phyloP scores from a whole-genome alignment of 2,888 invertebrate genomes.

The Ectemnius lituratus region DNA sequence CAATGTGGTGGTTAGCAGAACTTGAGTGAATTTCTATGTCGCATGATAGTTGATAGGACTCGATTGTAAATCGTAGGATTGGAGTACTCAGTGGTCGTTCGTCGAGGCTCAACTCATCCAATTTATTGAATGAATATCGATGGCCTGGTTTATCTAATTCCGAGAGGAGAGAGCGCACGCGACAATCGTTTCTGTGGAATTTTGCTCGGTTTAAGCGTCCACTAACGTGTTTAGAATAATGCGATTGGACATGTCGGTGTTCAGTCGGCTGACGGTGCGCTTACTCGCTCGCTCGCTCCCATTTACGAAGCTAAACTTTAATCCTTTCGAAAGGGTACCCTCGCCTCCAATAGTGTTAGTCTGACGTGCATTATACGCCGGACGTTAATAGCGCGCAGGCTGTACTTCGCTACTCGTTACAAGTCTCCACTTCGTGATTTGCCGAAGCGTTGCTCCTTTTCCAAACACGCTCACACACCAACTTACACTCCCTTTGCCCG shows the following conservation, averaged over 20 bases:
- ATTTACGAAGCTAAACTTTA: slow-evolving; percentile 29
- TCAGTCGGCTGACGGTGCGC: too few relatives aligned
- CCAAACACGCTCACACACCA: too few relatives aligned
- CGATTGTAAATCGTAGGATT: too few relatives aligned
- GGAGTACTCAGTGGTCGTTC: background rate
- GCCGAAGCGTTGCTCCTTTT: background rate
- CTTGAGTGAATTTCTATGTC: too few relatives aligned
- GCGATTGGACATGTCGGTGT: background rate
- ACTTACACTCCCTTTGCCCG: too few relatives aligned
- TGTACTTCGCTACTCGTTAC: background rate
- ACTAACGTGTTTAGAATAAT: slow-evolving; percentile 1
- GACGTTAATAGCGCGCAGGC: background rate
- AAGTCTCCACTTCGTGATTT: background rate
- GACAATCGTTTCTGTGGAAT: background rate
- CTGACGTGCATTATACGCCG: background rate
- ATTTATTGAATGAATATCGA: background rate
- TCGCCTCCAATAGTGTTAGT: slow-evolving; percentile 17
- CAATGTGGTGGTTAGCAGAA: too few relatives aligned
- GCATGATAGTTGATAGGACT: too few relatives aligned
- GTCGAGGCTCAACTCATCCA: background rate
- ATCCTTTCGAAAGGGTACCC: slow-evolving; percentile 23
- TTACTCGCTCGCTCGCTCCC: slow-evolving; percentile 7
- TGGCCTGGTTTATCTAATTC: background rate
- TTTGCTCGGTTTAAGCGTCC: slow-evolving; percentile 6
- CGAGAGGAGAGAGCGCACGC: background rate